These are phyloP conservation scores for Erethizon dorsatum DNA, from an alignment of 2,797 vertebrate species.

Conservation along the genomic window DNA sequence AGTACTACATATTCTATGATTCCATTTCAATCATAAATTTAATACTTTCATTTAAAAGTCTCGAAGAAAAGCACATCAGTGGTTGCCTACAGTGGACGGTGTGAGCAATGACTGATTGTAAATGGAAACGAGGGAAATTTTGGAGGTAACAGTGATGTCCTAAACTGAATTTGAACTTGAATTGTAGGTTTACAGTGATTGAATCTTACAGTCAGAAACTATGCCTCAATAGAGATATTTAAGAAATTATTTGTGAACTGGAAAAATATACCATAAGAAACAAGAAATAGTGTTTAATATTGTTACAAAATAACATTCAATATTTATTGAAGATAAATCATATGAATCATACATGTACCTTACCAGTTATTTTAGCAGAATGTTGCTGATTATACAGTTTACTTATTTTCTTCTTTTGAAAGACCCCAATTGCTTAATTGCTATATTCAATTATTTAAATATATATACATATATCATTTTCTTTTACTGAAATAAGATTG, in stretches of 20 bases:
- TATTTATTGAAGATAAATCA: constrained; percentile 66
- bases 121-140: background rate
- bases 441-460: constrained; percentile 48
- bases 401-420: constrained; percentile 27
- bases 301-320: background rate
- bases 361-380: background rate
- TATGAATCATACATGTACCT: constrained; percentile 37
- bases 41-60: background rate
- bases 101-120: background rate
- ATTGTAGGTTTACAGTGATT: background rate
- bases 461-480: background rate
- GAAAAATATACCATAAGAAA: constrained; percentile 15
- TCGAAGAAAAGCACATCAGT: background rate
- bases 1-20: background rate
- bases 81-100: background rate
- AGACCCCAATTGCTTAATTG: constrained; percentile 3
- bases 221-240: background rate
- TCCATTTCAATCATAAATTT: background rate
- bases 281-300: constrained; percentile 57
- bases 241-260: background rate
- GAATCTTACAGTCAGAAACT: background rate
- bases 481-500: background rate
- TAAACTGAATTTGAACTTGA: constrained; percentile 18
- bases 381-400: constrained; percentile 51
- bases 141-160: background rate